These are phyloP conservation scores for Rhynchonycteris naso DNA, from an alignment of 2,797 vertebrate species.

Conservation along the genomic window DNA sequence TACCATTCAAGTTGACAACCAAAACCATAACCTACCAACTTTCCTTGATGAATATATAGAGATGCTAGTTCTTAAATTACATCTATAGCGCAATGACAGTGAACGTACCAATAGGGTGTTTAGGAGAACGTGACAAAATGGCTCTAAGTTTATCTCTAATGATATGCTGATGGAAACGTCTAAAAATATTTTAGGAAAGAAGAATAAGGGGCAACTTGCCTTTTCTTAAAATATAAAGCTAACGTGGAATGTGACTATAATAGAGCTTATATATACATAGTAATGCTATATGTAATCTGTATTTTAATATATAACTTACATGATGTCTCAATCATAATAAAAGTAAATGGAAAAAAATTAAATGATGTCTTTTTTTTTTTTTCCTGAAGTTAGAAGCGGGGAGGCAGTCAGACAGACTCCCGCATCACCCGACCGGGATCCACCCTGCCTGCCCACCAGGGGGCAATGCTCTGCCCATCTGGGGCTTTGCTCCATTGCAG, in stretches of 20 bases:
- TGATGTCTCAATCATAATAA: constrained; percentile 34
- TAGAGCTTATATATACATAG: background rate
- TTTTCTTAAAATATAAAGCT: constrained; percentile 36
- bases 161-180: background rate
- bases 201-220: background rate
- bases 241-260: background rate
- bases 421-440: too few species aligned
- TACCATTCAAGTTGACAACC: background rate
- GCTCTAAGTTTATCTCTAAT: constrained; percentile 31
- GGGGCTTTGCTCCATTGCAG: too few species aligned
- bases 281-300: background rate
- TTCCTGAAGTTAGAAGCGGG: too few species aligned
- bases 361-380: constrained; percentile 8
- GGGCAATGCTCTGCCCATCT: too few species aligned
- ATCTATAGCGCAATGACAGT: background rate
- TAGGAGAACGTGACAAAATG: background rate
- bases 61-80: background rate
- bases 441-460: too few species aligned
- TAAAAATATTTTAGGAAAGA: constrained; percentile 49
- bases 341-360: constrained; percentile 30
- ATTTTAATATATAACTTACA: background rate
- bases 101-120: background rate
- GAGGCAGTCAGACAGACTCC: too few species aligned
- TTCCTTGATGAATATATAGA: constrained; percentile 36
- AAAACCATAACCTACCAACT: background rate